Evolutionary conservation across 1,140 invertebrate species (phyloP), one percentile per base, ranked within the genome.

Genomic region (Aleiodes sp.): DNA sequence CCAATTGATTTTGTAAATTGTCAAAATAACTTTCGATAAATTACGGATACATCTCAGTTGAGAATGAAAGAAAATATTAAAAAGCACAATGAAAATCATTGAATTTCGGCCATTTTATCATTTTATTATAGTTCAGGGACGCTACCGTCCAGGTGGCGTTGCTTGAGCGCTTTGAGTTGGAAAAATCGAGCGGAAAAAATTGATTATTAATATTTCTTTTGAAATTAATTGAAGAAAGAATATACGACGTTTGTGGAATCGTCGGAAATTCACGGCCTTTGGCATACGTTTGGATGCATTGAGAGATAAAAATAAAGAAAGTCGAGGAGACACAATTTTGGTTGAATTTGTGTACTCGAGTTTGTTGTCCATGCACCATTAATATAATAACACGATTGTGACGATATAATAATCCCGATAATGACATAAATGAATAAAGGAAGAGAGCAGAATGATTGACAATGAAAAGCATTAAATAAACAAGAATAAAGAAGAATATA

Each of bases 1-100:
- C 83, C 84, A 86, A 86, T 86, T 86, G 76, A 80, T 86, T 86
- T 86, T 86, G 85, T 86, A 86, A 86, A 86, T 86, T 82, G 66
- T 59, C 73, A 66, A 80, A 81, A 82, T 57, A 67, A 64, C 65
- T 70, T 73, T 73, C 72, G 65, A 73, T 39, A 37, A 68, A 70
- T 64, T 70, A 41, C 60, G 59, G 66, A 46, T 37, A 67, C 67
- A 70, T 41, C n/a, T 14, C 31, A 46, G 24, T 61, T 29, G 56
- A 62, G 33, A 61, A 64, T n/a, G n/a, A n/a, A 64, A 52, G 29
- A 39, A 65, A 64, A 69, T 16, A 39, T 26, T 63, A 70, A 28
- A 52, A 69, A 66, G 37, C n/a, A 52, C 64, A 68, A 68, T 19
- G 26, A 70, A 70, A 67, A 76, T 62, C 41, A 56, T 64, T 19